Conservation (phyloP, 2,888 invertebrate genomes). For the Drosophila eohydei region DNA sequence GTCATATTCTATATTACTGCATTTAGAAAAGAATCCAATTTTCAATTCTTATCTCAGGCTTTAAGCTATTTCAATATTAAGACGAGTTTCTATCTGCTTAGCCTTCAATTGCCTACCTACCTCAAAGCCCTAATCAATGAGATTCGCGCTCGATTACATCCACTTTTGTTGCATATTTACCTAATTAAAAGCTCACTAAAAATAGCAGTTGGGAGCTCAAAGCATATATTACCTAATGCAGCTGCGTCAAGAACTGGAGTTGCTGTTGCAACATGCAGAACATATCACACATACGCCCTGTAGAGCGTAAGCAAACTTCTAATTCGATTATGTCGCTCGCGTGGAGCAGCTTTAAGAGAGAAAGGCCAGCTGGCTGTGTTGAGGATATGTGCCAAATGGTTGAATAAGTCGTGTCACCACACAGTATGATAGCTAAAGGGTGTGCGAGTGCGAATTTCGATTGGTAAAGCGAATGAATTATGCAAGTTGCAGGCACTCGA, state of each 20-base stretch:
- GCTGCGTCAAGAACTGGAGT: background rate
- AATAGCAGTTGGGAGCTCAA: slow-evolving; percentile 5
- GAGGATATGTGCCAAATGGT: slow-evolving; percentile 33
- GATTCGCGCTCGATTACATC: background rate
- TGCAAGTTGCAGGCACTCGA: slow-evolving; percentile 43
- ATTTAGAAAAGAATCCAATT: background rate
- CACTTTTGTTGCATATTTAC: background rate
- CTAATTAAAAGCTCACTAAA: slow-evolving; percentile 9
- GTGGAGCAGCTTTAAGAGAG: background rate
- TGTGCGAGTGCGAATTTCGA: slow-evolving; percentile 16
- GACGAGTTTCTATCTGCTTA: background rate
- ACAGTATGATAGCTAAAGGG: background rate
- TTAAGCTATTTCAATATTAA: background rate
- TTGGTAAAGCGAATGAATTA: slow-evolving; percentile 46
- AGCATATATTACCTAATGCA: slow-evolving; percentile 16
- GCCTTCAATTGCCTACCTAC: background rate
- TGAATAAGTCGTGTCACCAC: slow-evolving; percentile 7
- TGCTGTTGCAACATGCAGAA: slow-evolving; percentile 1
- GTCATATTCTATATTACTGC: background rate
- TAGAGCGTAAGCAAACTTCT: slow-evolving; percentile 33
- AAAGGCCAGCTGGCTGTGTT: background rate
- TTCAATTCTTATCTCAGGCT: no score
- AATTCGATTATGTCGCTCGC: slow-evolving; percentile 54
- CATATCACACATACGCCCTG: slow-evolving; percentile 58
- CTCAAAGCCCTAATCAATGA: background rate